phyloP scores from a whole-genome alignment of 2,888 invertebrate species.

The Hypolimnas misippus region DNA sequence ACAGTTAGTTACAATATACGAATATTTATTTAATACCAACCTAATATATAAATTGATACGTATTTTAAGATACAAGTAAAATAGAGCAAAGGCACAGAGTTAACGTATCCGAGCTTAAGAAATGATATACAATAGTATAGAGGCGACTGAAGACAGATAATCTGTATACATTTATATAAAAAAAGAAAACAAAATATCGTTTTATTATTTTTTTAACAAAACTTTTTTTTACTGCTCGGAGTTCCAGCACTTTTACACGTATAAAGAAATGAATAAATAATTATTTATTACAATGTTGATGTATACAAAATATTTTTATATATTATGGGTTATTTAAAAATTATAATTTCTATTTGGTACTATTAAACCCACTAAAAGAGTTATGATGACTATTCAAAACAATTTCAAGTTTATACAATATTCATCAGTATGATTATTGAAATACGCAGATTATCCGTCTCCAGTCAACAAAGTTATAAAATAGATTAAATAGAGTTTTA shows the following conservation, averaged over 20 bases:
- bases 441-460: slow-evolving; percentile 10
- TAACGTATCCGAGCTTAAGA: slow-evolving; percentile 38
- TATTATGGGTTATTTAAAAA: no score
- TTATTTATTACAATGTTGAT: no score
- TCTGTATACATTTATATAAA: neutral
- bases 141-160: slow-evolving; percentile 17
- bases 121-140: slow-evolving; percentile 8
- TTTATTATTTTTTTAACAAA: no score
- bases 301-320: no score
- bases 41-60: slow-evolving; percentile 22
- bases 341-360: no score
- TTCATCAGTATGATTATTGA: no score
- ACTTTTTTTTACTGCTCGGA: neutral
- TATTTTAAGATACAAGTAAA: slow-evolving; percentile 26
- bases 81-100: slow-evolving; percentile 40
- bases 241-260: no score
- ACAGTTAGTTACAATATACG: neutral
- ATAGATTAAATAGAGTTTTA: slow-evolving; percentile 12
- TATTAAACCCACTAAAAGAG: no score
- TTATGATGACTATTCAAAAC: no score
- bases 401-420: no score
- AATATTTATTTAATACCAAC: slow-evolving; percentile 2
- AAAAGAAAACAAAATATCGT: neutral
- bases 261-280: no score
- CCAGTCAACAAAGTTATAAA: slow-evolving; percentile 16